Percentiles rank a stretch among this genome's conserved stretches.
These are phyloP conservation scores for Platichthys stellatus DNA, from an alignment of 2,113 vertebrate genomes.

Conservation along the genomic window DNA sequence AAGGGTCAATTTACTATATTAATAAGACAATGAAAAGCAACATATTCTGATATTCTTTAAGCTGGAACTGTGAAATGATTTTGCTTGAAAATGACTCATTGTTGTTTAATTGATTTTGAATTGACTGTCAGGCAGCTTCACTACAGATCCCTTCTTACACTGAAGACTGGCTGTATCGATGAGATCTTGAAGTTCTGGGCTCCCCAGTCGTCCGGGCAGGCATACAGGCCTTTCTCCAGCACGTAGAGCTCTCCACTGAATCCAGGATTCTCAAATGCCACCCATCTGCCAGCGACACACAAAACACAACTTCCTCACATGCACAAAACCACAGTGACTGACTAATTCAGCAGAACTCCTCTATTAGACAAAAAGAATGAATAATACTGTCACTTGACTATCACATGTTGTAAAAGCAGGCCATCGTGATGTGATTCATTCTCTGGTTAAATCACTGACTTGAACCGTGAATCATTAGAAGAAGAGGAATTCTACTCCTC, in stretches of 20 bases:
- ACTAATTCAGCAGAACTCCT: not conserved
- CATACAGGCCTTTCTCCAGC: conserved; percentile 92
- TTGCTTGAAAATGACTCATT: not conserved
- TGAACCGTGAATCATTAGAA: not conserved
- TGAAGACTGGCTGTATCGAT: conserved; percentile 90
- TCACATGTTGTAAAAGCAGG: not conserved
- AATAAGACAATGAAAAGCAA: not conserved
- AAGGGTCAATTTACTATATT: not conserved
- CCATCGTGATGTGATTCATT: not conserved
- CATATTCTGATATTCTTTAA: not conserved
- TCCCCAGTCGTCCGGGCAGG: conserved; percentile 90
- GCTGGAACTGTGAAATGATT: not conserved
- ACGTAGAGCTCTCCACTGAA: conserved; percentile 93
- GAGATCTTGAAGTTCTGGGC: conserved; percentile 86
- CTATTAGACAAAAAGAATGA: not conserved
- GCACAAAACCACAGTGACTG: not conserved
- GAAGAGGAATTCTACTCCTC: not conserved
- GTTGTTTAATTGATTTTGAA: not conserved
- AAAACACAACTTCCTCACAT: conserved; percentile 3
- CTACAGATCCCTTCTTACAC: conserved; percentile 80
- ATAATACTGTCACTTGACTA: not conserved
- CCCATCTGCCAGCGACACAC: conserved; percentile 85
- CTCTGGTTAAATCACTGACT: conserved; percentile 23
- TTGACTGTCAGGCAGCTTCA: not conserved
- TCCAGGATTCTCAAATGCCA: conserved; percentile 91